phyloP scores from a whole-genome alignment of 2,113 vertebrate genomes.

The Ptychochromis oligacanthus region DNA sequence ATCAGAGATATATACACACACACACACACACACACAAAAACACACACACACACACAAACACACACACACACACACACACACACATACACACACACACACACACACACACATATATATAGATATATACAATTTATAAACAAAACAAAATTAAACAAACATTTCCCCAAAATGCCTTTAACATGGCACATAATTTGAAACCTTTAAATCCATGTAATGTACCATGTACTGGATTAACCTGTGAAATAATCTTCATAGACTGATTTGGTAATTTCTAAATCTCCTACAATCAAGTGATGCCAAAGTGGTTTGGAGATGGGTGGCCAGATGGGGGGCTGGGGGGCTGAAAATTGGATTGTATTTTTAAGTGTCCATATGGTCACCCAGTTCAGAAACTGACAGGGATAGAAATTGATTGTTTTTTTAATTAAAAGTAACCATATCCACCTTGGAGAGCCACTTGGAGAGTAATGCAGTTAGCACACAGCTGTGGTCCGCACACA shows the following conservation, averaged over 20 bases:
- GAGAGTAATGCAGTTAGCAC: conserved; percentile 73
- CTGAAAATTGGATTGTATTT: conserved; percentile 77
- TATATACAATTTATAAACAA: no score
- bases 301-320: conserved; percentile 45
- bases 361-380: conserved; percentile 82
- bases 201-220: background rate
- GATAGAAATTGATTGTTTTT: conserved; percentile 80
- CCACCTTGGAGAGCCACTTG: conserved; percentile 74
- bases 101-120: no score
- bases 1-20: no score
- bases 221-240: background rate
- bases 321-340: conserved; percentile 41
- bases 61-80: no score
- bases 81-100: no score
- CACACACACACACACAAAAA: no score
- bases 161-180: background rate
- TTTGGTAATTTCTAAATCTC: conserved; percentile 45
- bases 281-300: conserved; percentile 38
- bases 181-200: background rate
- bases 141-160: background rate
- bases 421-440: conserved; percentile 84
- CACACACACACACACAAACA: no score
- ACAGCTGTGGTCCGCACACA: conserved; percentile 69
- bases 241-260: conserved; percentile 38
- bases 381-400: conserved; percentile 67